Conservation (phyloP, 2,113 vertebrate species). For the Cyanoramphus novaezelandiae region DNA sequence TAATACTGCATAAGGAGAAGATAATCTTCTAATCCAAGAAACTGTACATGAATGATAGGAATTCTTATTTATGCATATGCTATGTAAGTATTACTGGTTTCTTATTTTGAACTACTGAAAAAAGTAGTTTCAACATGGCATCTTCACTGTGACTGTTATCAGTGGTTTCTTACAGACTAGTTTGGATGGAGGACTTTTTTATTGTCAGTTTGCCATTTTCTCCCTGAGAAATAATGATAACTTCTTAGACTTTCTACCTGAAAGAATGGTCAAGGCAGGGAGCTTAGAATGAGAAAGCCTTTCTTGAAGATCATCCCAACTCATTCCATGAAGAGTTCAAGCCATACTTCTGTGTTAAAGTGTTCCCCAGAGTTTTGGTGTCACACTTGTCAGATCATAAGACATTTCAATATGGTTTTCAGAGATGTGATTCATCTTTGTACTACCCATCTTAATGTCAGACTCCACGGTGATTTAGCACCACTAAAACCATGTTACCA, state of each 20-base stretch:
- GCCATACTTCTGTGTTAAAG: not conserved
- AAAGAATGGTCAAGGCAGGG: not conserved
- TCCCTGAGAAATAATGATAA: not conserved
- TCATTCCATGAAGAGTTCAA: not conserved
- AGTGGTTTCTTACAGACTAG: not conserved
- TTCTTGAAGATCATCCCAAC: not conserved
- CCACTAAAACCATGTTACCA: not conserved
- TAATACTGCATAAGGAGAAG: not conserved
- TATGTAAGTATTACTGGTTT: not conserved
- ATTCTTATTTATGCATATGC: not conserved
- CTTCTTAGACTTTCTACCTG: not conserved
- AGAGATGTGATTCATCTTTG: not conserved
- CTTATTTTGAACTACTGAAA: not conserved
- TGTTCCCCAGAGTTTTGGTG: not conserved
- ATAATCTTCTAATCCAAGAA: not conserved
- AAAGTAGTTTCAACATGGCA: not conserved
- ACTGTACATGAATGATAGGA: not conserved
- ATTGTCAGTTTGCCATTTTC: not conserved
- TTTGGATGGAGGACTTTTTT: not conserved
- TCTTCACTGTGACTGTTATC: not conserved
- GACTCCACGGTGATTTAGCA: not conserved
- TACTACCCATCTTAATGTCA: not conserved
- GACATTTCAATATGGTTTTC: not conserved
- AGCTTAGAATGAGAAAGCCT: not conserved
- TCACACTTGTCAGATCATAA: not conserved